phyloP scores from a whole-genome alignment of 2,888 invertebrate species.

The Andricus curvator region DNA sequence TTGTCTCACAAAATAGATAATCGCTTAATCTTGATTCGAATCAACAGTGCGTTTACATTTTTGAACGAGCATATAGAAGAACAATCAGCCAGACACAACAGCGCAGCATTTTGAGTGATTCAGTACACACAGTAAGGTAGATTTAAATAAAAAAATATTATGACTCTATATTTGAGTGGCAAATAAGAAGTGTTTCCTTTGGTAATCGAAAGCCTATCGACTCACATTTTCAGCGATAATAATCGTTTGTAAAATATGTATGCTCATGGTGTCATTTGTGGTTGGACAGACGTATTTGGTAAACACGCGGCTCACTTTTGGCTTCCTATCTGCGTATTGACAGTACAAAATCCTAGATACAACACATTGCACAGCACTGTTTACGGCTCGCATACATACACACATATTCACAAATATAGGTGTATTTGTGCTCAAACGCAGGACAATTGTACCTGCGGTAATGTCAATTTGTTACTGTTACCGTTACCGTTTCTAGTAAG shows the following conservation, averaged over 20 bases:
- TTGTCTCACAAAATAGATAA: slow-evolving; percentile 17
- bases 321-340: slow-evolving; percentile 36
- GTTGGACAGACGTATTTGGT: slow-evolving; percentile 38
- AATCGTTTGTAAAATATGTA: slow-evolving; percentile 25
- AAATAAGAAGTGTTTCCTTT: slow-evolving; percentile 40
- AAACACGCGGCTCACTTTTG: slow-evolving; percentile 28
- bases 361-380: slow-evolving; percentile 25
- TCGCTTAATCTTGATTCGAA: slow-evolving; percentile 26
- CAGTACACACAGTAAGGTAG: slow-evolving; percentile 33
- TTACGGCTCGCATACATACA: slow-evolving; percentile 11
- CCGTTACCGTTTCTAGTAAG: slow-evolving; percentile 61
- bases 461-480: slow-evolving; percentile 65
- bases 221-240: slow-evolving; percentile 35
- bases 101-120: slow-evolving; percentile 28
- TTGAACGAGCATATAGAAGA: slow-evolving; percentile 29
- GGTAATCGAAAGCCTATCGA: slow-evolving; percentile 40
- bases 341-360: slow-evolving; percentile 37
- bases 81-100: slow-evolving; percentile 24
- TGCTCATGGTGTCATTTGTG: slow-evolving; percentile 25
- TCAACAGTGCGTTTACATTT: slow-evolving; percentile 35
- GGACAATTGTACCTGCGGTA: slow-evolving; percentile 49
- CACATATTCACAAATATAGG: background rate
- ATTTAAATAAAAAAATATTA: slow-evolving; percentile 40
- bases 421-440: slow-evolving; percentile 6
- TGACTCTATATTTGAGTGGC: slow-evolving; percentile 38